phyloP scores from a whole-genome alignment of 2,797 vertebrate species.

The Helostoma temminkii region DNA sequence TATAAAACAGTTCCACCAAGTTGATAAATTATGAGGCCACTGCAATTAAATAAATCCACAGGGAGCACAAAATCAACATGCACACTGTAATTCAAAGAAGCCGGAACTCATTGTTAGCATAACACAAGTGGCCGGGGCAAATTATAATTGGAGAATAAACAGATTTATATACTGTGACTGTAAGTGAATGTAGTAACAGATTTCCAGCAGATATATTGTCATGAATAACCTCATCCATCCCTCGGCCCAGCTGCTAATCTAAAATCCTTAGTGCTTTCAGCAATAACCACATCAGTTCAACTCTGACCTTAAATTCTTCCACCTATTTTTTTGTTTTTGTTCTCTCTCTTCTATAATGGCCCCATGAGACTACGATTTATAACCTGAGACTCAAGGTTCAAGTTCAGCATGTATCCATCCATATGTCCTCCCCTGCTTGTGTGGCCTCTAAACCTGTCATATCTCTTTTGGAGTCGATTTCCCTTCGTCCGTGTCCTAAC shows the following conservation, averaged over 20 bases:
- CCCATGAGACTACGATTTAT: neutral
- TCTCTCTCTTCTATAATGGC: neutral
- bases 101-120: conserved; percentile 7
- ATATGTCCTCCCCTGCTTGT: neutral
- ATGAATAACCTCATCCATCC: neutral
- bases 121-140: conserved; percentile 5
- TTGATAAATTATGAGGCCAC: neutral
- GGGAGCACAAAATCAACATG: conserved; percentile 14
- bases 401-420: conserved; percentile 16
- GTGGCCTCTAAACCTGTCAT: neutral
- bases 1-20: conserved; percentile 5
- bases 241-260: neutral
- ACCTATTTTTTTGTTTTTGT: neutral
- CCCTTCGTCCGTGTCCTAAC: conserved; percentile 2
- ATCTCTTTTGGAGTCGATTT: neutral
- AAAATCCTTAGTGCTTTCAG: neutral
- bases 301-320: neutral
- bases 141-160: conserved; percentile 22
- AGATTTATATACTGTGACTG: conserved; percentile 4
- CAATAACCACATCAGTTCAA: neutral
- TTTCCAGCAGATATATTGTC: neutral
- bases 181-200: neutral
- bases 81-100: conserved; percentile 13
- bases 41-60: conserved; percentile 24
- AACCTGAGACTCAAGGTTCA: neutral